A percentile compares a stretch with the other conserved stretches of the same genome.
Evolutionary conservation across 2,113 vertebrate genomes (phyloP).

Genomic region (Eupsittula cactorum): DNA sequence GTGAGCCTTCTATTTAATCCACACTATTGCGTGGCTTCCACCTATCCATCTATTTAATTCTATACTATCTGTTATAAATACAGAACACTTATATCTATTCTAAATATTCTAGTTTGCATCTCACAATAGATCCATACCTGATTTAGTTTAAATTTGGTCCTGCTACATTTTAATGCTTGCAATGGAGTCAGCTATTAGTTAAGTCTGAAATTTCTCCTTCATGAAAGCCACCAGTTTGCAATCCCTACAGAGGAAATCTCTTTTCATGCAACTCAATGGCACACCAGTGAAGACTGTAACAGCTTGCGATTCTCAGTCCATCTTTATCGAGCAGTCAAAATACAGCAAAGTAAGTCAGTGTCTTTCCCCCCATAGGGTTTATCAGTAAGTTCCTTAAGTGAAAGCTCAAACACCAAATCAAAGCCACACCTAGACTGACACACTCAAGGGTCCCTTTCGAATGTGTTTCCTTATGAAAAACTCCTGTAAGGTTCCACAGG

Average conservation of each 20-base stretch:
- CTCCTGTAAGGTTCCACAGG: not conserved
- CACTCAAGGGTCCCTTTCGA: not conserved
- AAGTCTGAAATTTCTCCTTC: not conserved
- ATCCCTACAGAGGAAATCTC: not conserved
- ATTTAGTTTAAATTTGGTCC: not conserved
- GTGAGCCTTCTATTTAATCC: not conserved
- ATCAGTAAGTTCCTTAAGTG: not conserved
- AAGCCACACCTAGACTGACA: slow-evolving; percentile 16
- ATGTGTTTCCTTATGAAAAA: not conserved
- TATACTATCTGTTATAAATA: not conserved
- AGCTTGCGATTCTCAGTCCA: not conserved
- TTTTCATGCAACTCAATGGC: not conserved
- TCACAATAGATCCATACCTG: not conserved
- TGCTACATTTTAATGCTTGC: not conserved
- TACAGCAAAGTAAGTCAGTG: slow-evolving; percentile 27
- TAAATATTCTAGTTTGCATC: not conserved
- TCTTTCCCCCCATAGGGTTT: not conserved
- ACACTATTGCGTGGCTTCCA: not conserved
- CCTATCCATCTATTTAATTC: not conserved
- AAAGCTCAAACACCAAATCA: not conserved
- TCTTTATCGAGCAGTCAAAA: not conserved
- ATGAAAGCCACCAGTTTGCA: not conserved
- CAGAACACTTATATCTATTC: not conserved
- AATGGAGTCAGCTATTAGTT: not conserved
- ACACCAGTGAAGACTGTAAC: not conserved